Evolutionary conservation across 2,888 invertebrate species (phyloP).

Genomic region (Drosophila longiperda): DNA sequence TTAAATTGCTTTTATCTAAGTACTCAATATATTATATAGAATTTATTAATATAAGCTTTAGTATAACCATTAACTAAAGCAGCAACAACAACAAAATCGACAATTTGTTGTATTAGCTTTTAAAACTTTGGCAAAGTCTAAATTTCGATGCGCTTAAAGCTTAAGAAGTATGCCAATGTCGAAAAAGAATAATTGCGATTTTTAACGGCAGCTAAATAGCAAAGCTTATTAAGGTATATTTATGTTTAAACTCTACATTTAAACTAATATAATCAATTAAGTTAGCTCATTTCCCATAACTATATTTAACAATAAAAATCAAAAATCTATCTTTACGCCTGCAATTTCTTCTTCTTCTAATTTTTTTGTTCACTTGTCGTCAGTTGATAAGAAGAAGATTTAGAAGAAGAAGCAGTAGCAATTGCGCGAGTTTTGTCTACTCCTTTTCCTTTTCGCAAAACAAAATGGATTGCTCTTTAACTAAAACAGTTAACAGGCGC

Average conservation of each 20-base stretch:
- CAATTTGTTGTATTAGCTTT: slow-evolving; percentile 38
- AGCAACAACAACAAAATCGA: slow-evolving; percentile 1
- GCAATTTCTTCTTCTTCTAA: not conserved
- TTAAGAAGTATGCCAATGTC: slow-evolving; percentile 46
- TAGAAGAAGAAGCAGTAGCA: slow-evolving; percentile 10
- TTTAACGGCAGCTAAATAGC: not conserved
- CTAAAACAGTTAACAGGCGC: slow-evolving; percentile 85
- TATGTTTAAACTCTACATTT: not conserved
- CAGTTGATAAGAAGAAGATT: not conserved
- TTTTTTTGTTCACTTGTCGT: slow-evolving; percentile 22
- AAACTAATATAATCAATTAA: not conserved
- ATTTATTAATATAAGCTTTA: slow-evolving; percentile 37
- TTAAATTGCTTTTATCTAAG: not conserved
- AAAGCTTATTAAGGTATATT: slow-evolving; percentile 18
- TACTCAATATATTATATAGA: not conserved
- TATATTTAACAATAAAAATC: not conserved
- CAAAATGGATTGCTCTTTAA: slow-evolving; percentile 85
- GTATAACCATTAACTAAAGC: not conserved
- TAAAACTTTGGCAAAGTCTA: slow-evolving; percentile 66
- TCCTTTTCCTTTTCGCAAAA: slow-evolving; percentile 78
- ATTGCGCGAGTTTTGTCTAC: slow-evolving; percentile 47
- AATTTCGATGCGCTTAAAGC: slow-evolving; percentile 69
- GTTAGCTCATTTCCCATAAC: not conserved
- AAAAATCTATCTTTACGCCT: not conserved
- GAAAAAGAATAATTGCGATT: slow-evolving; percentile 1